Base-by-base conservation (phyloP, 2,113 vertebrate species). In the Capreolus pygargus region DNA sequence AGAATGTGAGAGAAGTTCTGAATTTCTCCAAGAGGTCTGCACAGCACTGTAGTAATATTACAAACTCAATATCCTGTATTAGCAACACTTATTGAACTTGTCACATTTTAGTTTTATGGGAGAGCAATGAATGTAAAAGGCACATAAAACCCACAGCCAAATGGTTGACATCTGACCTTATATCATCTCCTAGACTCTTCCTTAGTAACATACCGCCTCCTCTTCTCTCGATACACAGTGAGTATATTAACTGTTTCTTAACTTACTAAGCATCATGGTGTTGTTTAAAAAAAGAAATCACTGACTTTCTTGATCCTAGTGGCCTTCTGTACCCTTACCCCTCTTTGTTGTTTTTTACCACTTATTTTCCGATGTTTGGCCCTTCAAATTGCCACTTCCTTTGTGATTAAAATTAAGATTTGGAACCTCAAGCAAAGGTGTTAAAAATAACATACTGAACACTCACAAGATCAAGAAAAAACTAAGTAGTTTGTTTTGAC, bases 351-450 rank as follows among this genome's bases (percentile, higher is more conserved):
- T 95, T 97, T 95, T 98, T 94, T 95, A 97, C 36, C 47, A 50
- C 96, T 90, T 78, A 60, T 58, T 93, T 91, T 87, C 90, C 95
- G 97, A 90, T 94, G 50, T 98, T 98, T 98, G 97, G 98, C 94
- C 85, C 89, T 98, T 95, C 97, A 99, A 99, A 99, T 97, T 98
- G 36, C 58, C 91, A 98, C 95, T 99, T 99, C 98, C 98, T 99
- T 97, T 97, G 50, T 97, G 96, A 98, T 98, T 98, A 98, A 96
- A 92, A 98, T 98, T 97, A 98, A 92, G 86, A 94, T 82, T 92
- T 94, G 86, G 74, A 93, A 39, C 45, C 36, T 95, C 88, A 60
- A n/a, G 14, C 83, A 95, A 96, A 94, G 4, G 33, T 61, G 74
- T 97, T 97, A 97, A 96, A 85, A 85, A 88, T 95, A 55, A 97